Conservation (phyloP, 2,113 vertebrate genomes). For the Microcebus jonahi region DNA sequence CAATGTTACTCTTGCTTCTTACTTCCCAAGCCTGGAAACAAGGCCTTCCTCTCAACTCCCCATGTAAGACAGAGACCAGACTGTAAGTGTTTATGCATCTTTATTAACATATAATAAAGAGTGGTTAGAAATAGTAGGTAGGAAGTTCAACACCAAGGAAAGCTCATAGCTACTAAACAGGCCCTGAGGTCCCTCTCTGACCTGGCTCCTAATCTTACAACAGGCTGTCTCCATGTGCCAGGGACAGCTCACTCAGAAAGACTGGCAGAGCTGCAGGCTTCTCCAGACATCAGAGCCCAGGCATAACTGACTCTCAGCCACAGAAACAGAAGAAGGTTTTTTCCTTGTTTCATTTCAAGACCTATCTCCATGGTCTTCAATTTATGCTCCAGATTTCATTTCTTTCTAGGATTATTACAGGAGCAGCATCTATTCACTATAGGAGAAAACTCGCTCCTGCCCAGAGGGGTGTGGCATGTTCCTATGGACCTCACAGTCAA, state of each 20-base stretch:
- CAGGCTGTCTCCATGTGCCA: not conserved
- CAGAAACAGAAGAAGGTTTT: not conserved
- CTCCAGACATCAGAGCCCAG: not conserved
- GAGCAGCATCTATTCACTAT: not conserved
- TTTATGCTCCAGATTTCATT: not conserved
- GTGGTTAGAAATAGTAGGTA: not conserved
- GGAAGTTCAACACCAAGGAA: not conserved
- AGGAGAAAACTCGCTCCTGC: not conserved
- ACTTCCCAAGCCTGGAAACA: not conserved
- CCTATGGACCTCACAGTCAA: rapidly evolving
- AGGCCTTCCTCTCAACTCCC: not conserved
- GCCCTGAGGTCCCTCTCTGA: not conserved
- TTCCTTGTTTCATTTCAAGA: not conserved
- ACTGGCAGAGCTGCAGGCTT: not conserved
- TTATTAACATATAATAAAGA: not conserved
- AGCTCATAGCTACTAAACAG: not conserved
- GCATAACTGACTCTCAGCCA: not conserved
- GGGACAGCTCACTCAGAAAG: not conserved
- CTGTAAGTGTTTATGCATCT: not conserved
- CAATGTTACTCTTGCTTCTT: not conserved
- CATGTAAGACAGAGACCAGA: not conserved
- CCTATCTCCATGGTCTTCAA: not conserved
- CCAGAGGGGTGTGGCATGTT: not conserved
- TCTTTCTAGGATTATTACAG: not conserved
- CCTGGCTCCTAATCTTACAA: not conserved